Evolutionary conservation across 2,113 vertebrate species (phyloP).

Genomic region (Psilopsiagon aymara): DNA sequence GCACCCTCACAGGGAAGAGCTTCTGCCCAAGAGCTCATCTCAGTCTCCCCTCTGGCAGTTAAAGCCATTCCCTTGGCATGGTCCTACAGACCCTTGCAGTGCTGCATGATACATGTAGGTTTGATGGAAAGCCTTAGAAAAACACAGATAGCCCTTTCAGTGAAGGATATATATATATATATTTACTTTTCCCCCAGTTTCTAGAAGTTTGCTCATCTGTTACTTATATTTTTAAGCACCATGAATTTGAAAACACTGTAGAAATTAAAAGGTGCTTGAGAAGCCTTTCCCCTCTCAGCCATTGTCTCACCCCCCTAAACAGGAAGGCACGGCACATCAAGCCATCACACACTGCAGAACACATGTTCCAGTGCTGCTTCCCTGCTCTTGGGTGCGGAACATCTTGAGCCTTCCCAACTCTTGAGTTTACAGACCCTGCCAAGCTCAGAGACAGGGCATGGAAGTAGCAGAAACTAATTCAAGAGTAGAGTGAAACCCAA

Average conservation of each 20-base stretch:
- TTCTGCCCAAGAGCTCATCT: not conserved
- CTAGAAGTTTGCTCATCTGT: not conserved
- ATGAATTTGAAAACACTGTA: not conserved
- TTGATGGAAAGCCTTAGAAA: not conserved
- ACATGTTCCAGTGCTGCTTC: no score
- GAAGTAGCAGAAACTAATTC: not conserved
- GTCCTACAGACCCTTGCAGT: not conserved
- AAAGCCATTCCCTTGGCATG: not conserved
- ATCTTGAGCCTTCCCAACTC: not conserved
- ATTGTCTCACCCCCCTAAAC: no score
- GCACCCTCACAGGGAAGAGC: no score
- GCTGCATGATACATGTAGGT: not conserved
- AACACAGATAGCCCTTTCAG: rapidly evolving
- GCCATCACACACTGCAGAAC: not conserved
- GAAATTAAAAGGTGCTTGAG: not conserved
- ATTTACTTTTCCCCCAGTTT: not conserved
- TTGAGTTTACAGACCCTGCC: not conserved
- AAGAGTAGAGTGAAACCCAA: not conserved
- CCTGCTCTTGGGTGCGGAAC: not conserved
- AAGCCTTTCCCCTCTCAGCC: not conserved
- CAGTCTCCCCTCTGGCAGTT: not conserved
- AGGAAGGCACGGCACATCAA: not conserved
- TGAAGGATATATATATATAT: not conserved
- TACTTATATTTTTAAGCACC: not conserved
- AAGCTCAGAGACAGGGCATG: not conserved